Conservation (phyloP, 2,113 vertebrate species). For the Prunella fulvescens region DNA sequence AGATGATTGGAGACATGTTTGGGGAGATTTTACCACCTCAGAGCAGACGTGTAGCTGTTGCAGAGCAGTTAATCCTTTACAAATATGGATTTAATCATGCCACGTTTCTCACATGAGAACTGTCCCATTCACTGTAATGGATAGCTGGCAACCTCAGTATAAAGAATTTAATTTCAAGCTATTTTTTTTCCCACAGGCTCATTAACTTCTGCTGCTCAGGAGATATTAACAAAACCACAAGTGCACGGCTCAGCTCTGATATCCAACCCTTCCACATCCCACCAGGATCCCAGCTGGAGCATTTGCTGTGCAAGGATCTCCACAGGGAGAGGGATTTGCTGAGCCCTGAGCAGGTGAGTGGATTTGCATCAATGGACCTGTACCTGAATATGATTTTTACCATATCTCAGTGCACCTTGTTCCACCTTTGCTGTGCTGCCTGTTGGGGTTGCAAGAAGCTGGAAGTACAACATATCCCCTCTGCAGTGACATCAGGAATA, state of each 20-base stretch:
- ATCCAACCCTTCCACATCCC: not conserved
- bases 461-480: not conserved
- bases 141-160: not conserved
- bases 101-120: slow-evolving; percentile 37
- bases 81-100: slow-evolving; percentile 67
- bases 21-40: slow-evolving; percentile 1
- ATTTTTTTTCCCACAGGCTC: not conserved
- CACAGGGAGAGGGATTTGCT: not conserved
- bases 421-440: not conserved
- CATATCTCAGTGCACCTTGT: not conserved
- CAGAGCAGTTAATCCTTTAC: slow-evolving; percentile 65
- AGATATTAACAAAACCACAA: not conserved
- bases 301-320: not conserved
- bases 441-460: not conserved
- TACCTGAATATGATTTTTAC: not conserved
- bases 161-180: not conserved
- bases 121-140: slow-evolving; percentile 35
- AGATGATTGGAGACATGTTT: slow-evolving; percentile 58
- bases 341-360: not conserved
- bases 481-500: not conserved
- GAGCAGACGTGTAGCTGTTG: slow-evolving; percentile 36
- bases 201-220: slow-evolving; percentile 25
- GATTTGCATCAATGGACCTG: fast-evolving
- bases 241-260: not conserved
- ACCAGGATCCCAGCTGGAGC: fast-evolving